Evolutionary conservation across 2,113 vertebrate species (phyloP).

Genomic region (Tragelaphus scriptus): DNA sequence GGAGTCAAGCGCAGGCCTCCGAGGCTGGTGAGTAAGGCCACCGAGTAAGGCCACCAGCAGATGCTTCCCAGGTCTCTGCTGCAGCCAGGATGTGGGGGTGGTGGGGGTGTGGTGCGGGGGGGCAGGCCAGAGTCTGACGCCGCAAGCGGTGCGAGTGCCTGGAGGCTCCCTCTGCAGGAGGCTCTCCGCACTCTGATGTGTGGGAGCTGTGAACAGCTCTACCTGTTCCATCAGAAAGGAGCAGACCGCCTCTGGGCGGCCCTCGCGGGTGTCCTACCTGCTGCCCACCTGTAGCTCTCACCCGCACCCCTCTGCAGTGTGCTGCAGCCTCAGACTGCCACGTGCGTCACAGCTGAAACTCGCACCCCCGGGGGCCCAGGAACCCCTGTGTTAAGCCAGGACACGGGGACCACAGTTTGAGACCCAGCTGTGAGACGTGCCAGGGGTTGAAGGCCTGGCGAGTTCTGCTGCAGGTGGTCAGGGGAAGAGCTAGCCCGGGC

Average conservation of each 20-base stretch:
- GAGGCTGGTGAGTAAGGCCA: slow-evolving; percentile 67
- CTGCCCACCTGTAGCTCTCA: not conserved
- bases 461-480: not conserved
- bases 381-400: not conserved
- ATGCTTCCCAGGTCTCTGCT: rapidly evolving
- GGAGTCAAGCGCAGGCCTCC: not conserved
- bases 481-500: not conserved
- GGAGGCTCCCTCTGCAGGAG: not conserved
- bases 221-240: rapidly evolving
- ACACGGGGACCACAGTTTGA: not conserved
- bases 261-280: rapidly evolving
- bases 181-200: rapidly evolving
- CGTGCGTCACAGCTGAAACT: not conserved
- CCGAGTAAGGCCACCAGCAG: not conserved
- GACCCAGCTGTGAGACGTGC: too few species aligned
- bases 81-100: rapidly evolving
- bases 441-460: not conserved
- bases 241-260: not conserved
- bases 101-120: too few species aligned
- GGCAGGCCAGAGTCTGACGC: not conserved
- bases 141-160: rapidly evolving
- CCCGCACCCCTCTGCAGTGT: not conserved
- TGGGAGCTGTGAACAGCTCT: not conserved
- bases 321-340: not conserved
- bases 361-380: not conserved